These are phyloP conservation scores for Antheraea yamamai DNA, from an alignment of 2,888 invertebrate species.

Conservation along the genomic window DNA sequence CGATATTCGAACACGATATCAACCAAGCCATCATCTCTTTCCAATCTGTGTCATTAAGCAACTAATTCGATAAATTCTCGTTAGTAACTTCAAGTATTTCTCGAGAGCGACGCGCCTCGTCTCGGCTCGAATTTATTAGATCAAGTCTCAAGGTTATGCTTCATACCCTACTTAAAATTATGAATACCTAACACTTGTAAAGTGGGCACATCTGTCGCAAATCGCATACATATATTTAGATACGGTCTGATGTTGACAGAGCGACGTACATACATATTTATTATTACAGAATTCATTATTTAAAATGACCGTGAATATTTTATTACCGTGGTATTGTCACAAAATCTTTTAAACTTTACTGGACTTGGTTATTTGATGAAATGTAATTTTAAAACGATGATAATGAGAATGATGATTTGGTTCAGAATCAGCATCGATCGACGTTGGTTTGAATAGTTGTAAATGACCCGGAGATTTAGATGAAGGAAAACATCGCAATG, in stretches of 20 bases:
- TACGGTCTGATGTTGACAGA: background rate
- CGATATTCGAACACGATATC: too few species aligned
- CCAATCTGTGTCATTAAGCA: background rate
- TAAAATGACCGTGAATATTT: background rate
- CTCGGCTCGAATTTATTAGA: background rate
- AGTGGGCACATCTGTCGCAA: background rate
- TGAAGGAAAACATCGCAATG: too few species aligned
- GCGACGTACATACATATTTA: background rate
- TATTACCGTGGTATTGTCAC: background rate
- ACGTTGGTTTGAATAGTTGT: too few species aligned
- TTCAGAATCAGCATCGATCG: background rate
- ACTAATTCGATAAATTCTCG: slow-evolving; percentile 1
- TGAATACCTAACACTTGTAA: slow-evolving; percentile 1
- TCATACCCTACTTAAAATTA: slow-evolving; percentile 1
- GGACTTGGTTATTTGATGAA: background rate
- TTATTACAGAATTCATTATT: background rate
- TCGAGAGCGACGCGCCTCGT: background rate
- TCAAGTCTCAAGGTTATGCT: slow-evolving; percentile 6
- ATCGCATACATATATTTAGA: background rate
- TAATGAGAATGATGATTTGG: too few species aligned
- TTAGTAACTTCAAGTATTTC: background rate
- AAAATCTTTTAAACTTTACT: background rate
- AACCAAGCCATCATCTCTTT: background rate
- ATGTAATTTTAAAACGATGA: background rate
- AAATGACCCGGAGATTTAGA: too few species aligned